phyloP scores from a whole-genome alignment of 2,888 invertebrate species.

The Cephus pygmeus region DNA sequence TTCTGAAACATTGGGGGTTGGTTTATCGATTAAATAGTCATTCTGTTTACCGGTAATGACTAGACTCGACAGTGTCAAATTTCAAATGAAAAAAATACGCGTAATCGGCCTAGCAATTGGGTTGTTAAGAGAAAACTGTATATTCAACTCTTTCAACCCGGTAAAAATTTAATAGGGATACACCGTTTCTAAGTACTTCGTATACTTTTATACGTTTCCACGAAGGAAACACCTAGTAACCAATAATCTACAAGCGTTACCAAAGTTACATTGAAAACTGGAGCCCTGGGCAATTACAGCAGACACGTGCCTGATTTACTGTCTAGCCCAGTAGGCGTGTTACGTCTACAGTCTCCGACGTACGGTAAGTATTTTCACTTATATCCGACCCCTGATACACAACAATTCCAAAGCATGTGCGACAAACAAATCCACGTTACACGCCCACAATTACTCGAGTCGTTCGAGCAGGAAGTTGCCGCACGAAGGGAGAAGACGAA shows the following conservation, averaged over 20 bases:
- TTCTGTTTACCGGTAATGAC: conserved; percentile 46
- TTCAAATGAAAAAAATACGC: neutral
- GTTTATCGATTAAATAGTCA: conserved; percentile 49
- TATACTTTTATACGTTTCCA: neutral
- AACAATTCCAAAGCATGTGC: neutral
- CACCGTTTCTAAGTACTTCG: neutral
- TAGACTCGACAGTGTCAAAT: conserved; percentile 4
- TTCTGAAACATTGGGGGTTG: conserved; percentile 23
- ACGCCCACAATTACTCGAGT: conserved; percentile 40
- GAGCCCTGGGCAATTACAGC: conserved; percentile 39
- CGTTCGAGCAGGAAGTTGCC: conserved; percentile 28
- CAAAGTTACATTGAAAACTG: conserved; percentile 38
- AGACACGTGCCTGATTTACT: conserved; percentile 39
- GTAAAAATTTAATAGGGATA: neutral
- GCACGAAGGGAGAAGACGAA: conserved; percentile 26
- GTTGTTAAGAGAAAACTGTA: neutral
- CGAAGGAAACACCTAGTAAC: neutral
- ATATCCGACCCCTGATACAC: neutral
- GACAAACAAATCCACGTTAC: conserved; percentile 28
- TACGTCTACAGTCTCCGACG: neutral
- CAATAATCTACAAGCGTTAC: neutral
- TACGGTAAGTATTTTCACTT: neutral
- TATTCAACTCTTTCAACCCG: neutral
- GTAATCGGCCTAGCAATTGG: neutral
- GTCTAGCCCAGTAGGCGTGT: conserved; percentile 18